Conservation (phyloP, 2,797 vertebrate species). For the Cirrhinus mrigala region DNA sequence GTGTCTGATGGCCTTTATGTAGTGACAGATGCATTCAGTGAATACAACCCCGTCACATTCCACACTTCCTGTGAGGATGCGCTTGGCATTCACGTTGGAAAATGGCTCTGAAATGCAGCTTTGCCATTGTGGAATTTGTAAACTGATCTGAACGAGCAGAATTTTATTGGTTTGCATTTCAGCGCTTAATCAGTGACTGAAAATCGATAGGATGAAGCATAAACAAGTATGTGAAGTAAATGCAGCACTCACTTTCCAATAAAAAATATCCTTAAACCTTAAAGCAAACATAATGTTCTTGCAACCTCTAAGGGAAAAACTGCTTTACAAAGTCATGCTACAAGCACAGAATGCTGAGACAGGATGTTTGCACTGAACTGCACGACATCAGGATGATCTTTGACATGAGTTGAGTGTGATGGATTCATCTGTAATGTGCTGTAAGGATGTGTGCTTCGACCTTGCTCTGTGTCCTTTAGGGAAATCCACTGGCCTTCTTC, state of each 20-base stretch:
- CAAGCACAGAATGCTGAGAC: too few species aligned
- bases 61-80: constrained; percentile 39
- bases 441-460: not conserved
- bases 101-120: constrained; percentile 11
- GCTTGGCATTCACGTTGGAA: constrained; percentile 29
- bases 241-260: not conserved
- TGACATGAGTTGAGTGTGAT: not conserved
- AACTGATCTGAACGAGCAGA: not conserved
- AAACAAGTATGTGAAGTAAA: not conserved
- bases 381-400: not conserved
- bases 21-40: constrained; percentile 27
- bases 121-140: not conserved
- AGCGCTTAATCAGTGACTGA: not conserved
- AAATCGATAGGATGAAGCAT: not conserved
- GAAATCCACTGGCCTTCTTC: constrained; percentile 5
- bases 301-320: not conserved
- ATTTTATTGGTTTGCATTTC: not conserved
- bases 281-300: not conserved
- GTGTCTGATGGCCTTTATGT: constrained; percentile 44
- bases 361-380: not conserved
- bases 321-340: not conserved
- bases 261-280: not conserved
- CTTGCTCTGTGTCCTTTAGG: constrained; percentile 12
- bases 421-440: constrained; percentile 27
- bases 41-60: constrained; percentile 31